phyloP scores from a whole-genome alignment of 2,113 vertebrate genomes.

The Prionailurus viverrinus region DNA sequence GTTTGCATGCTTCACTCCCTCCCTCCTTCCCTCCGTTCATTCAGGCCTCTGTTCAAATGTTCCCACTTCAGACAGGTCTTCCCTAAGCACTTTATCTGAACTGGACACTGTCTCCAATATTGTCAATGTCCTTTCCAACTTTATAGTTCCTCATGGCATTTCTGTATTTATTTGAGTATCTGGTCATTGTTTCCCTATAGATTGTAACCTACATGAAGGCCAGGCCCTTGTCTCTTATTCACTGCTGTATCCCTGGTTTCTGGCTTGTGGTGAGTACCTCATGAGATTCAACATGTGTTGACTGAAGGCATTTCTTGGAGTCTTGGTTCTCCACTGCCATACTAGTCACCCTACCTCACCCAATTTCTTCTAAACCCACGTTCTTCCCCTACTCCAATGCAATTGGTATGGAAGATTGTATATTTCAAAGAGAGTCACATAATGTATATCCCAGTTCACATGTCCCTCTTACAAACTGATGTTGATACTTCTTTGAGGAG shows the following conservation, averaged over 20 bases:
- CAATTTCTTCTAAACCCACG: neutral
- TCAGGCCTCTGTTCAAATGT: neutral
- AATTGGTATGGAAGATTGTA: neutral
- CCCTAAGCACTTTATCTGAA: neutral
- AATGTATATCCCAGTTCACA: neutral
- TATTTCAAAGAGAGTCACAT: neutral
- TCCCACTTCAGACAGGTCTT: neutral
- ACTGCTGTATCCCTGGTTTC: neutral
- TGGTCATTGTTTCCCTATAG: neutral
- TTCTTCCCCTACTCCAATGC: neutral
- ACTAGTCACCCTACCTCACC: neutral
- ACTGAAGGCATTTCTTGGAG: neutral
- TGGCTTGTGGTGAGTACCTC: neutral
- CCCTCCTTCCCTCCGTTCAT: neutral
- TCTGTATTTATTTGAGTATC: neutral
- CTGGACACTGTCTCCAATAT: neutral
- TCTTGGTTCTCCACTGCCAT: neutral
- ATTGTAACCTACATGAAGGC: neutral
- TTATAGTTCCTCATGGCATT: neutral
- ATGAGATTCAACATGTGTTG: neutral
- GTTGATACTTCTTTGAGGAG: neutral
- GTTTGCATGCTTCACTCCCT: neutral
- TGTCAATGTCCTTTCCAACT: neutral
- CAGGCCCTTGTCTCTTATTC: neutral
- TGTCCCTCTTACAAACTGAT: neutral